These are phyloP conservation scores for Idris sp. DNA, from an alignment of 1,140 invertebrate genomes.

Conservation along the genomic window DNA sequence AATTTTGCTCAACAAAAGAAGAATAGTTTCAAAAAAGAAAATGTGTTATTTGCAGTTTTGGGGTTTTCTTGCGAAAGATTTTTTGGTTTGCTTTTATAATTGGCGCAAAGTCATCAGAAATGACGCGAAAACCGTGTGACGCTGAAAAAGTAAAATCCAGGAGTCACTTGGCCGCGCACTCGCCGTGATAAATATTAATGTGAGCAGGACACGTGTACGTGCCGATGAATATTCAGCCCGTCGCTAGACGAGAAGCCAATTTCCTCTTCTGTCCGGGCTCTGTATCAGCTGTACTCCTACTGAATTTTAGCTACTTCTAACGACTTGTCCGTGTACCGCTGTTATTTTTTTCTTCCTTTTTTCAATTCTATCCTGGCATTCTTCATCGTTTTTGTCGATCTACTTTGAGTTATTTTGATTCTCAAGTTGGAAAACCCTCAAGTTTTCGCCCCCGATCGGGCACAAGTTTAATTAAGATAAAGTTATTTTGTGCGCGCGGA, in stretches of 20 bases:
- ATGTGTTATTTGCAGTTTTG: too few species aligned
- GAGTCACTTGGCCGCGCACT: constrained; percentile 52
- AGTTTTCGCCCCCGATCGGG: constrained; percentile 5
- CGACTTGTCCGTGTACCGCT: constrained; percentile 25
- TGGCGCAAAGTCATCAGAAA: constrained; percentile 50
- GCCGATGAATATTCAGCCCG: constrained; percentile 67
- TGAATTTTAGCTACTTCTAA: constrained; percentile 50
- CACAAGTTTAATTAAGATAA: constrained; percentile 33
- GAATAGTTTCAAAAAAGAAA: too few species aligned
- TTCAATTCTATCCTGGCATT: background rate
- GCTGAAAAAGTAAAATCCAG: constrained; percentile 51
- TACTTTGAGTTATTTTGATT: constrained; percentile 27
- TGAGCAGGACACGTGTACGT: constrained; percentile 57
- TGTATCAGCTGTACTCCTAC: constrained; percentile 32
- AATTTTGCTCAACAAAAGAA: too few species aligned
- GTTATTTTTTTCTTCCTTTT: constrained; percentile 8
- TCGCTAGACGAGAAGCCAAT: constrained; percentile 62
- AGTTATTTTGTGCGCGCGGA: constrained; percentile 4
- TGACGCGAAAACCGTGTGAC: constrained; percentile 24
- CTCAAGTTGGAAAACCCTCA: constrained; percentile 5
- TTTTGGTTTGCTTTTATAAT: too few species aligned
- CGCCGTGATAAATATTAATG: constrained; percentile 67
- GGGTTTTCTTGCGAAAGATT: too few species aligned
- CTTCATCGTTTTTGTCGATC: background rate
- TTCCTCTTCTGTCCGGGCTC: constrained; percentile 53